These are phyloP conservation scores for Vanessa cardui DNA, from an alignment of 2,888 invertebrate species.

Conservation along the genomic window DNA sequence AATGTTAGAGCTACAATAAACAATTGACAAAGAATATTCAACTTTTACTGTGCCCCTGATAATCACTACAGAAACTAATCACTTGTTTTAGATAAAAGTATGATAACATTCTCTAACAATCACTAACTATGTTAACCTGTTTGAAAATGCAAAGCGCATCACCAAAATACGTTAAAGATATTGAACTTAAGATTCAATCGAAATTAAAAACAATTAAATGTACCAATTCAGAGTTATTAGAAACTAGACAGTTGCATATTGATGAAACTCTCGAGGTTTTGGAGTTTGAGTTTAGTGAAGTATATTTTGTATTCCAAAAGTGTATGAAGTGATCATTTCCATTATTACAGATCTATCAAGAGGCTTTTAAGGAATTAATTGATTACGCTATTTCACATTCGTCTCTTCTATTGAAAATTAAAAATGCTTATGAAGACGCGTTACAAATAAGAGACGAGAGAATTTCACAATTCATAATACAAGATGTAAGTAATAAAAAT, in stretches of 20 bases:
- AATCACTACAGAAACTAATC: conserved; percentile 61
- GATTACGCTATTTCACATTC: conserved; percentile 63
- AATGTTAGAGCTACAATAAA: not conserved
- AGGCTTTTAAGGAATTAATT: conserved; percentile 64
- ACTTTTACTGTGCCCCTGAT: conserved; percentile 44
- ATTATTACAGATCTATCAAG: conserved; percentile 62
- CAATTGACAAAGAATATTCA: not conserved
- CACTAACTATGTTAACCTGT: not conserved
- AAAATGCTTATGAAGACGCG: conserved; percentile 68
- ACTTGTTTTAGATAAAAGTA: conserved; percentile 14
- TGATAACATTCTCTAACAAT: conserved; percentile 9
- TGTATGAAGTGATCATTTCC: not conserved
- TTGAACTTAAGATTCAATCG: conserved; percentile 51
- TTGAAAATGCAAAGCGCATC: conserved; percentile 42
- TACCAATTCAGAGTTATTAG: conserved; percentile 56
- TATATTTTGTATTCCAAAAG: not conserved
- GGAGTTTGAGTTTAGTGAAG: not conserved
- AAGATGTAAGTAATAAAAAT: conserved; percentile 63
- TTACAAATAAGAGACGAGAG: conserved; percentile 65
- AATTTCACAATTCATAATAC: conserved; percentile 64
- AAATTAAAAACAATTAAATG: conserved; percentile 58
- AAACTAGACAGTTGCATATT: conserved; percentile 57
- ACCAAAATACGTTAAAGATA: conserved; percentile 66
- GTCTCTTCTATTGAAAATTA: conserved; percentile 61
- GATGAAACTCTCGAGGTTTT: conserved; percentile 64